Base-by-base conservation (phyloP, 2,797 vertebrate species). In the Cephalopachus bancanus region DNA sequence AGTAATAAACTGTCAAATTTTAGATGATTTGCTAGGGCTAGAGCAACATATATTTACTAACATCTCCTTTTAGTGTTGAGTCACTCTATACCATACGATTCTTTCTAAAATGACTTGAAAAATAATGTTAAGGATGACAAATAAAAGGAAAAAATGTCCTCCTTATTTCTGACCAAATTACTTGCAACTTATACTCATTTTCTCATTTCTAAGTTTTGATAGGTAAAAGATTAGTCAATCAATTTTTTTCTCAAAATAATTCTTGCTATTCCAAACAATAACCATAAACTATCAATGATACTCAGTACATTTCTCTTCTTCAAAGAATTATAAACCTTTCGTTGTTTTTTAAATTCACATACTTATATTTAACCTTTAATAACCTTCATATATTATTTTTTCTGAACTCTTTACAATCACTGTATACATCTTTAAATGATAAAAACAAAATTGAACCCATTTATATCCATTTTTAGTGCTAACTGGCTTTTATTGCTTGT, bases 101-200 rank as follows among this genome's bases (percentile, higher is more conserved):
- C 19, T 86, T 86, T 49, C 49, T 90, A 59, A 65, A 71, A 64
- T 19, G 55, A 33, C 15, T 28, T 88, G 16, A 89, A 96, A 93
- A 93, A 62, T 28, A 90, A 92, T 91, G 20, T 90, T 22, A 90
- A 49, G 53, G 92, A 49, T 81, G 64, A 5, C 60, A 96, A 83
- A 89, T 75, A 69, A 76, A 94, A 94, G 53, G 3, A 16, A 62
- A 89, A 91, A 84, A 79, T 19, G 0, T 55, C 83, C 74, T 89
- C 37, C 24, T 78, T 91, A 33, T 69, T 55, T 59, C 33, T 93
- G 53, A 91, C 8, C 51, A 75, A 88, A 76, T 94, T 72, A 12
- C 26, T 3, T 81, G 10, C 15, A 91, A 75, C 7, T 72, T 57
- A 78, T 1, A 75, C 7, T 72, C 51, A 78, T 1, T 65, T 89